Percentiles rank a stretch among this genome's conserved stretches.
phyloP scores from a whole-genome alignment of 2,888 invertebrate genomes.

The Sarcophaga caerulescens region DNA sequence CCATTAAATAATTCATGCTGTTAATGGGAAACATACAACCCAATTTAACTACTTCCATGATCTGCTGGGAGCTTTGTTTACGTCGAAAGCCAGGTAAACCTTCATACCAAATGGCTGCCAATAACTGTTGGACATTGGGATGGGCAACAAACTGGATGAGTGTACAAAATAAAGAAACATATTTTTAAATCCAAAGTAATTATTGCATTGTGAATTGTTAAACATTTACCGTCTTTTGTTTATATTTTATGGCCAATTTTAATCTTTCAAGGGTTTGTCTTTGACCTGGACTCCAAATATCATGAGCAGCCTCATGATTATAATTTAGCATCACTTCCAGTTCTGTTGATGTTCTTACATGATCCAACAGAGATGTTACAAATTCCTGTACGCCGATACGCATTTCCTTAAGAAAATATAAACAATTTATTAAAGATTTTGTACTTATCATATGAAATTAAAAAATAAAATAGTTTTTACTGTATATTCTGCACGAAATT shows the following conservation, averaged over 20 bases:
- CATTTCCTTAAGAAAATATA: slow-evolving; percentile 84
- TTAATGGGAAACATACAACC: slow-evolving; percentile 97
- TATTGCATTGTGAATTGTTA: background rate
- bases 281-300: slow-evolving; percentile 93
- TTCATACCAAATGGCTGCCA: slow-evolving; percentile 99
- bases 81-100: slow-evolving; percentile 97
- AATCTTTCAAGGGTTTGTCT: slow-evolving; percentile 93
- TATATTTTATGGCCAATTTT: slow-evolving; percentile 97
- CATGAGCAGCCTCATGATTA: slow-evolving; percentile 87
- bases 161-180: no score
- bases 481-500: slow-evolving; percentile 95
- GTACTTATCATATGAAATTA: background rate
- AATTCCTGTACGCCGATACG: slow-evolving; percentile 91
- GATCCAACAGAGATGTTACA: slow-evolving; percentile 93
- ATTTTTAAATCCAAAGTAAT: no score
- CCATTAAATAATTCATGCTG: slow-evolving; percentile 94
- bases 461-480: slow-evolving; percentile 81
- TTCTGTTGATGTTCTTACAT: slow-evolving; percentile 95
- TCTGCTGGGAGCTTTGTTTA: slow-evolving; percentile 93
- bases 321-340: slow-evolving; percentile 97
- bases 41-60: slow-evolving; percentile 91
- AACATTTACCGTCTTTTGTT: slow-evolving; percentile 93
- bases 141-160: slow-evolving; percentile 94
- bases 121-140: slow-evolving; percentile 97
- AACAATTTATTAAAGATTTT: background rate